Evolutionary conservation across 2,888 invertebrate species (phyloP).

Genomic region (Syrista parreyssii): DNA sequence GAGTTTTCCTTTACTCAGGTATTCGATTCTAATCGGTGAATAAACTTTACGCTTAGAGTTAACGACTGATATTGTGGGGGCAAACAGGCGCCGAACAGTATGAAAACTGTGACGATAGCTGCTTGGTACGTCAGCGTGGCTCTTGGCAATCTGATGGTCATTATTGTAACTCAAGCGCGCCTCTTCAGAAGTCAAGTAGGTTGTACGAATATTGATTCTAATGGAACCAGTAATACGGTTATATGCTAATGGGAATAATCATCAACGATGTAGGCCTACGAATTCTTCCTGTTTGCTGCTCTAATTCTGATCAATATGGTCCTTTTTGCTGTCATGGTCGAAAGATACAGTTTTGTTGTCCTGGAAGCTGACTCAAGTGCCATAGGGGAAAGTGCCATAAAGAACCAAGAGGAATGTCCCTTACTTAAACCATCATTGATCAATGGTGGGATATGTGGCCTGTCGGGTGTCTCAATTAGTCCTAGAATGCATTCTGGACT

Average conservation of each 20-base stretch:
- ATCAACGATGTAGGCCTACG: constrained; percentile 70
- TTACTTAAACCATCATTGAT: neutral
- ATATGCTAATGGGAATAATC: neutral
- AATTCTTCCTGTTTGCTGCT: constrained; percentile 80
- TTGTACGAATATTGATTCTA: neutral
- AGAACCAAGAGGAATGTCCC: constrained; percentile 10
- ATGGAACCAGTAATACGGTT: neutral
- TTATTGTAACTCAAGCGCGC: constrained; percentile 76
- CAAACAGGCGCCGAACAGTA: constrained; percentile 78
- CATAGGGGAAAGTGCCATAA: neutral
- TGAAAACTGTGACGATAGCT: constrained; percentile 87
- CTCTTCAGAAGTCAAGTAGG: constrained; percentile 75
- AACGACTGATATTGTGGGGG: neutral
- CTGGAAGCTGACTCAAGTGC: constrained; percentile 60
- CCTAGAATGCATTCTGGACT: neutral
- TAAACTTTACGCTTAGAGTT: neutral
- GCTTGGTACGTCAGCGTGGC: constrained; percentile 87
- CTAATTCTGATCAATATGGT: constrained; percentile 77
- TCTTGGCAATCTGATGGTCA: constrained; percentile 83
- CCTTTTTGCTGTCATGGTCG: constrained; percentile 71
- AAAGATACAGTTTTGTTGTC: constrained; percentile 66
- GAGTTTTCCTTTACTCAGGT: constrained; percentile 87
- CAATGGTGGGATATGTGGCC: neutral
- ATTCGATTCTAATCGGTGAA: constrained; percentile 19
- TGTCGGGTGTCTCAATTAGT: neutral